Base-by-base conservation (phyloP, 2,888 invertebrate species). In the Biston stratarius region DNA sequence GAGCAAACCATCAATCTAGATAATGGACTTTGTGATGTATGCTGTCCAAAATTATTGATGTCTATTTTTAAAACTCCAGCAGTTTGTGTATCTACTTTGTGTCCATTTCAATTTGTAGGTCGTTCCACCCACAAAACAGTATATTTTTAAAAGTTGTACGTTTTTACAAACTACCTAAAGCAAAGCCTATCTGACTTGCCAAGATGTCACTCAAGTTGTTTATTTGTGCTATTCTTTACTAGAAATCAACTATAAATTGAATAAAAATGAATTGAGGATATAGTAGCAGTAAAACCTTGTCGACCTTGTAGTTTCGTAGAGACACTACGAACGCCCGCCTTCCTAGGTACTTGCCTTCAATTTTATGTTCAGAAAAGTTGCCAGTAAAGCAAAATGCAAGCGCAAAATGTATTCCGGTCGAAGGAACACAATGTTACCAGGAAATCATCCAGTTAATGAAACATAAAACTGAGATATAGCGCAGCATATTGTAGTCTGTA, bases 351-450 rank as follows among this genome's bases (percentile, higher is more conserved):
- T 48, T 10, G 10, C 24, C 47, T 9, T 24, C 24, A 34, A 51
- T 36, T 51, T 51, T n/a, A 14, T 36, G 34, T n/a, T n/a, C n/a
- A 9, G 34, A n/a, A 34, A 51, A n/a, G 36, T 36, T 36, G n/a
- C 38, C 14, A 15, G 38, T 53, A 53, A 53, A 38, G 38, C 6
- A 38, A 38, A 52, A 52, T 49, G 33, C 49, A 52, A 52, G 36
- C 36, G 9, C n/a, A 36, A 38, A 53, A 44, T 44, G 14, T 45
- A 5, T 44, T 56, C 56, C 33, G 33, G 56, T 57, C 33, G 44
- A 57, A 45, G 14, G 33, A 57, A 34, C 45, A 57, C 57, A 57
- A 45, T 57, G 45, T 45, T 57, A n/a, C 45, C 57, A 57, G 44
- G n/a, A 38, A 53, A 53, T 14, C 38, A n/a, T 53, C 52, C 12